Base-by-base conservation (phyloP, 2,797 vertebrate genomes). In the Taeniopygia guttata region DNA sequence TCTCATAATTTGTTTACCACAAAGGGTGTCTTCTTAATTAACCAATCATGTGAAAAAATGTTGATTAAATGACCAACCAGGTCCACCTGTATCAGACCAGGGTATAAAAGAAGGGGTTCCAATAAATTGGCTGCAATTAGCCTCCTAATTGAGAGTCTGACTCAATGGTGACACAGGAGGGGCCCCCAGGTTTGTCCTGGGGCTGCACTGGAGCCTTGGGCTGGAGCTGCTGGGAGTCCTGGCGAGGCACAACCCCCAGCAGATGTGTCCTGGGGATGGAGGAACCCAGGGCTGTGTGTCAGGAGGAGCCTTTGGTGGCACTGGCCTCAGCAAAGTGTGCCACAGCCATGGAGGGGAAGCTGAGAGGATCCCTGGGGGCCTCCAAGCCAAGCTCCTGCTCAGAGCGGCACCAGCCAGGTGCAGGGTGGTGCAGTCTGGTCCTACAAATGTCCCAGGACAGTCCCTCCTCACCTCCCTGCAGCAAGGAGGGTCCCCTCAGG, bases 261-360 rank as follows among this genome's bases (percentile, higher is more conserved):
- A 25, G 49, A n/a, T 9, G 9, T 4, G 3, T 1, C 2, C 43
- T 85, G n/a, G n/a, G 43, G 13, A 23, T 0, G 34, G 14, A 48
- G 25, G 12, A 51, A 36, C 10, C 46, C 60, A 32, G 62, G 38
- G 12, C 22, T 54, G 27, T 30, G 54, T 58, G 36, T 23, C 54
- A 32, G 84, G 14, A 55, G 36, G 26, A 21, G 4, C 11, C 56
- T 48, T 13, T 26, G 62, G 34, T 7, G 64, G 34, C 64, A 3
- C 21, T 60, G 43, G 16, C 12, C 42, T 59, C 45, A 27, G 64
- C 51, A 25, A 60, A 48, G 54, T 20, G 5, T 16, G 32, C 8
- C 54, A 32, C 27, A 40, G 60, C 1, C 59, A 36, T 6, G 45
- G 21, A 55, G 56, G 4, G 30, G 19, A 13, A 9, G 9, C 63